Base-by-base conservation (phyloP, 2,113 vertebrate species). In the Callaeas wilsoni region DNA sequence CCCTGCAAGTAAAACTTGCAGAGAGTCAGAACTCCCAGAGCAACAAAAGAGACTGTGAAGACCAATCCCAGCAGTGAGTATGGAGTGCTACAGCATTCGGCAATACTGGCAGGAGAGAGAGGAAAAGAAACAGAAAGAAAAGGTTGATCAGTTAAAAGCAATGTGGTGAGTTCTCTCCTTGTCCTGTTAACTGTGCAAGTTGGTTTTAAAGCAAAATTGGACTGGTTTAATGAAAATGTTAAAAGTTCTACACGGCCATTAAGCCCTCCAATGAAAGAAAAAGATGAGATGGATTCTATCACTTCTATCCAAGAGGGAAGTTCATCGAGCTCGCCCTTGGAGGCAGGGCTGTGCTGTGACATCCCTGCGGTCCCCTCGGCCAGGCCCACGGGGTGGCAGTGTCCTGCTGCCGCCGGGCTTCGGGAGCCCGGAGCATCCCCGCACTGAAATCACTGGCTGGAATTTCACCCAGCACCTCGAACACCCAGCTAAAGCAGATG, bases 1-100 rank as follows among this genome's bases (percentile, higher is more conserved):
- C 99, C 99, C 91, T 99, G 99, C 95, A 99, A 97, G 98, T 99
- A 99, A 96, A 99, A 99, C 98, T 99, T 99, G 99, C 99, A 99
- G 95, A 99, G 99, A 7, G 99, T 99, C 92, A 99, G 97, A 91
- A 99, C 99, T 49, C 99, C 99, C 98, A 99, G 96, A 44, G 99
- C 99, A 53, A 99, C 98, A 83, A 99, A 99, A 42, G 99, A 99
- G 70, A 99, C 99, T 0, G 99, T 99, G 96, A 99, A 99, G 73
- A 99, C 99, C 97, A 99, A 97, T 33, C 99, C 99, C 97, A 99
- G 97, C 75, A 99, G 98, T 1, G 99, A 99, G 89, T 99, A 99
- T 0, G 99, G 99, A 35, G 99, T 99, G 96, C 99, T 99, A 92
- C 99, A 99, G 97, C 99, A 99, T 97, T 99, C 99, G 18, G 99